A percentile compares a stretch with the other conserved stretches of the same genome.
Conservation (phyloP, 2,797 vertebrate genomes). For the Allobates femoralis region DNA sequence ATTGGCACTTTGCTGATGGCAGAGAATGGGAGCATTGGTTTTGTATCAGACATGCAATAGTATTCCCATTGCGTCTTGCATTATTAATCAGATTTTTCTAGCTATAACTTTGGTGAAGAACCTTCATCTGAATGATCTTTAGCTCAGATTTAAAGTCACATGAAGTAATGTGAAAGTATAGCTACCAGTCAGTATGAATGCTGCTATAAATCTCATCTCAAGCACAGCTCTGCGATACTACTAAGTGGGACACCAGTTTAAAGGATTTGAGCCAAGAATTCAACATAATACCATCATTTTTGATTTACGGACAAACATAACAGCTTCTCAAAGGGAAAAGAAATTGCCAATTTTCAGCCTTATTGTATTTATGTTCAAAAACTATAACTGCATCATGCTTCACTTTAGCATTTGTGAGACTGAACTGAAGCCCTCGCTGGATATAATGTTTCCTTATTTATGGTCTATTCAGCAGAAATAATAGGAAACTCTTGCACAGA, state of each 20-base stretch:
- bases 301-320: slow-evolving; percentile 51
- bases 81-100: slow-evolving; percentile 10
- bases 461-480: slow-evolving; percentile 57
- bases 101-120: neutral
- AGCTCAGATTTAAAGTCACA: slow-evolving; percentile 2
- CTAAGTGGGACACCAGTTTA: slow-evolving; percentile 42
- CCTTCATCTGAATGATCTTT: neutral
- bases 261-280: slow-evolving; percentile 44
- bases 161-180: neutral
- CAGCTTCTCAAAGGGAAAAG: slow-evolving; percentile 51
- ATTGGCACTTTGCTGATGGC: neutral
- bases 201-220: slow-evolving; percentile 34
- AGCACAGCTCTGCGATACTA: slow-evolving; percentile 24
- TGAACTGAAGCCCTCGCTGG: slow-evolving; percentile 46
- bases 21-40: neutral
- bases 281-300: slow-evolving; percentile 45
- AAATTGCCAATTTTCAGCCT: slow-evolving; percentile 56
- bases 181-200: neutral
- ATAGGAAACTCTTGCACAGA: slow-evolving; percentile 51
- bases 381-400: slow-evolving; percentile 50
- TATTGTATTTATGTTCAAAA: slow-evolving; percentile 56
- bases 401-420: slow-evolving; percentile 49
- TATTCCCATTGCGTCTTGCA: neutral
- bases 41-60: neutral
- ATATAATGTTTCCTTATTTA: slow-evolving; percentile 53